Conservation (phyloP, 2,888 invertebrate genomes). For the Conomelus anceps region DNA sequence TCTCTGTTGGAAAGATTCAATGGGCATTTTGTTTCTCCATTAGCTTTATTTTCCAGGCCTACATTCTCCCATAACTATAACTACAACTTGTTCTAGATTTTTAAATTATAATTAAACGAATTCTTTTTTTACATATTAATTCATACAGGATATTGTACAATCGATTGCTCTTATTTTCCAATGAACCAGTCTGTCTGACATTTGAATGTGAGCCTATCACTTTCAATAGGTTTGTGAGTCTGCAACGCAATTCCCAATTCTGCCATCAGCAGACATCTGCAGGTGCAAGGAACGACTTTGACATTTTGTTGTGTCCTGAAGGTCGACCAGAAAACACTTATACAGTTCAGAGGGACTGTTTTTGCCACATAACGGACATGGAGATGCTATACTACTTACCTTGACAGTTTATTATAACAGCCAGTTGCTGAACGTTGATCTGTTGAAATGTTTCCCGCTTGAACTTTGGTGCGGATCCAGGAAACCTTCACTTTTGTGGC, state of each 20-base stretch:
- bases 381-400: too few relatives aligned
- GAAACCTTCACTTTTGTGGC: neutral
- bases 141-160: neutral
- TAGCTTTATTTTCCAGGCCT: too few relatives aligned
- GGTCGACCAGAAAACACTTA: neutral
- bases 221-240: neutral
- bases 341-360: neutral
- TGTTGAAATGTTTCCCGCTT: neutral
- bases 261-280: neutral
- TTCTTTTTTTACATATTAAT: too few relatives aligned
- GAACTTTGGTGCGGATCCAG: neutral
- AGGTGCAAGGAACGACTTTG: neutral
- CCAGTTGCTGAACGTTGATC: neutral
- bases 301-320: neutral
- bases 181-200: neutral
- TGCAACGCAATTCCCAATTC: neutral
- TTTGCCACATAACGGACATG: neutral
- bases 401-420: too few relatives aligned
- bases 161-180: neutral
- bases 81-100: too few relatives aligned
- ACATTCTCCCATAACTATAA: too few relatives aligned
- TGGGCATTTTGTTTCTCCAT: too few relatives aligned
- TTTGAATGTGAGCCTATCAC: neutral
- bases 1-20: too few relatives aligned
- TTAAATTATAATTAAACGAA: too few relatives aligned